phyloP scores from a whole-genome alignment of 2,797 vertebrate species.

The Smutsia temminckii region DNA sequence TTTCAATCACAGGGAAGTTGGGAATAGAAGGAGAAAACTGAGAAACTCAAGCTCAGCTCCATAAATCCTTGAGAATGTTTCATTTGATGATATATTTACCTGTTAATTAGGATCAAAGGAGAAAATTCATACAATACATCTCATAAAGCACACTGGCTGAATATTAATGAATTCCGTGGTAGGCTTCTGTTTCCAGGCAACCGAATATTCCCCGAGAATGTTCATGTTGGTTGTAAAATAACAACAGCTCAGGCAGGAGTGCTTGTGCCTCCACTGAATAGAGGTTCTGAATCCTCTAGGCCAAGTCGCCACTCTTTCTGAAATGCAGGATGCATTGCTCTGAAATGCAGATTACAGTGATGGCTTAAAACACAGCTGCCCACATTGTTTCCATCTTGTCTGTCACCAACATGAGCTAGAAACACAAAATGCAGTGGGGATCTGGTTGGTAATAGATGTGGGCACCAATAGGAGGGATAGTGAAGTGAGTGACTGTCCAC shows the following conservation, averaged over 20 bases:
- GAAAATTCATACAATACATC: slow-evolving; percentile 82
- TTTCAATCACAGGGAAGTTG: background rate
- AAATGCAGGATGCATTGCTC: too few species aligned
- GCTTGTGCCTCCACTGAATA: slow-evolving; percentile 64
- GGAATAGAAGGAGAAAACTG: background rate
- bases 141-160: slow-evolving; percentile 78
- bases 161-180: slow-evolving; percentile 85
- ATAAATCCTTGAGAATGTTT: slow-evolving; percentile 59
- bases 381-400: background rate
- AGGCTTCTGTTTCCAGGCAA: slow-evolving; percentile 85
- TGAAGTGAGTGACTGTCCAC: background rate
- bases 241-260: slow-evolving; percentile 8
- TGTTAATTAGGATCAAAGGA: slow-evolving; percentile 86
- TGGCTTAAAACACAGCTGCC: background rate
- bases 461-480: background rate
- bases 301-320: slow-evolving; percentile 19
- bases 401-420: background rate
- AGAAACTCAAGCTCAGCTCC: slow-evolving; percentile 29
- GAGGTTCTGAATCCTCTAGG: slow-evolving; percentile 51
- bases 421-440: background rate
- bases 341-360: background rate
- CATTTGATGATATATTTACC: slow-evolving; percentile 71
- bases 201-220: slow-evolving; percentile 78
- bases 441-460: background rate
- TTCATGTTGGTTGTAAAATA: slow-evolving; percentile 77